Evolutionary conservation across 2,797 vertebrate genomes (phyloP).

Genomic region (Lagorchestes hirsutus): DNA sequence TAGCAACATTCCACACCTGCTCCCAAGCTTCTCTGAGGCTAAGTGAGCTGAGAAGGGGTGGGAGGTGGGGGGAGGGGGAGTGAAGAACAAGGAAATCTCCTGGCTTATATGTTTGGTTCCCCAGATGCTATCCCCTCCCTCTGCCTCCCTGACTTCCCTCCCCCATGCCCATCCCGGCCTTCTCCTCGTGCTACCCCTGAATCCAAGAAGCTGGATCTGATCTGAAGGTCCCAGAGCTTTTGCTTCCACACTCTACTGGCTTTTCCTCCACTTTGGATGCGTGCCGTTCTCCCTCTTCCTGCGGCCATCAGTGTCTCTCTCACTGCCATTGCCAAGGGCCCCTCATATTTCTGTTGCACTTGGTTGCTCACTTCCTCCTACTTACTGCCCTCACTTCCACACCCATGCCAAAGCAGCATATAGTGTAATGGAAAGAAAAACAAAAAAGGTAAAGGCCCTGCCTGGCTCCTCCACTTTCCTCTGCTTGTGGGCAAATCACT

Average conservation of each 20-base stretch:
- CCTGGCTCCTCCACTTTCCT: not conserved
- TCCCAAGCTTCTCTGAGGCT: not conserved
- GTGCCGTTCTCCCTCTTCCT: not conserved
- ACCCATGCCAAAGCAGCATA: not conserved
- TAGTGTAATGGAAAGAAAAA: not conserved
- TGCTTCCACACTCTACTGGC: not conserved
- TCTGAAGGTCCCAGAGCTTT: not conserved
- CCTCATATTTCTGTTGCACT: not conserved
- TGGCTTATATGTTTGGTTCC: not conserved
- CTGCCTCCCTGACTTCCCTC: not conserved
- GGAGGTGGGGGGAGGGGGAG: not conserved
- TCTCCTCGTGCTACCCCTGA: not conserved
- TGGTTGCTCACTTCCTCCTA: not conserved
- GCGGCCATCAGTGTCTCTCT: not conserved
- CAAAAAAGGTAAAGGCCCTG: not conserved
- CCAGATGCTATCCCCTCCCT: not conserved
- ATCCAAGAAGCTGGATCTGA: not conserved
- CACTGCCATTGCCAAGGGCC: not conserved
- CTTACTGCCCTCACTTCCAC: not conserved
- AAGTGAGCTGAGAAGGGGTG: not conserved
- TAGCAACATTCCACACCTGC: slow-evolving; percentile 1
- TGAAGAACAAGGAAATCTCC: not conserved
- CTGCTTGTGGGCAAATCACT: not conserved
- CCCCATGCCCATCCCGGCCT: not conserved
- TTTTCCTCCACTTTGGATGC: not conserved